A percentile compares a stretch with the other conserved stretches of the same genome.
Evolutionary conservation across 2,888 invertebrate genomes (phyloP).

Genomic region (Chironomus riparius): DNA sequence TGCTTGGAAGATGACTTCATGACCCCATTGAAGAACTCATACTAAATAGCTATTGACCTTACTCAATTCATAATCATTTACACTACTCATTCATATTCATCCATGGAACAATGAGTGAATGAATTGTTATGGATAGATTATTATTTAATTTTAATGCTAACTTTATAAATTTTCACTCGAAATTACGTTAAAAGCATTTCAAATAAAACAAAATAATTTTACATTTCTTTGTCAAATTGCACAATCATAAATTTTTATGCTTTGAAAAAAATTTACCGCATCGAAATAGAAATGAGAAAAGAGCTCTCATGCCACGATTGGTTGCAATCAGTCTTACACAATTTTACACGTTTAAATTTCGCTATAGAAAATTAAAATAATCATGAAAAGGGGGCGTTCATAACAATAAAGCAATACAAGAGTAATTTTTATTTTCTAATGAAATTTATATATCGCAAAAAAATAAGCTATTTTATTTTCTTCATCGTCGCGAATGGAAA

Average conservation of each 20-base stretch:
- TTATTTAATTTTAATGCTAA: neutral
- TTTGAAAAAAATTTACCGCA: neutral
- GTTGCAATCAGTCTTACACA: neutral
- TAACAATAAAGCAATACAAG: neutral
- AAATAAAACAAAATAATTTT: neutral
- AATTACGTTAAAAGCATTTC: neutral
- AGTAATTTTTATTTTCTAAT: neutral
- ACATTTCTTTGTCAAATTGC: neutral
- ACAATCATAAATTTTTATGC: constrained; percentile 6
- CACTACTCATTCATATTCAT: too few species aligned
- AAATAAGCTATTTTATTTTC: too few species aligned
- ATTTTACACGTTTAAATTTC: neutral
- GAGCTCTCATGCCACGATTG: constrained; percentile 2
- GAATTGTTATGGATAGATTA: neutral
- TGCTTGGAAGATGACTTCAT: too few species aligned
- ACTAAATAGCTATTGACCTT: too few species aligned
- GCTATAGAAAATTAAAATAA: constrained; percentile 8
- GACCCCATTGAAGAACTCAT: too few species aligned
- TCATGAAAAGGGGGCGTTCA: constrained; percentile 8
- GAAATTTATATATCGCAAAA: neutral
- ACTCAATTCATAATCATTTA: too few species aligned
- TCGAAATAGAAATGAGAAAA: neutral
- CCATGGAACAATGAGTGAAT: too few species aligned
- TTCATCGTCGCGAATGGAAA: neutral
- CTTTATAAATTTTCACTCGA: neutral